phyloP scores from a whole-genome alignment of 2,797 vertebrate species.

The Aphelocoma californica region DNA sequence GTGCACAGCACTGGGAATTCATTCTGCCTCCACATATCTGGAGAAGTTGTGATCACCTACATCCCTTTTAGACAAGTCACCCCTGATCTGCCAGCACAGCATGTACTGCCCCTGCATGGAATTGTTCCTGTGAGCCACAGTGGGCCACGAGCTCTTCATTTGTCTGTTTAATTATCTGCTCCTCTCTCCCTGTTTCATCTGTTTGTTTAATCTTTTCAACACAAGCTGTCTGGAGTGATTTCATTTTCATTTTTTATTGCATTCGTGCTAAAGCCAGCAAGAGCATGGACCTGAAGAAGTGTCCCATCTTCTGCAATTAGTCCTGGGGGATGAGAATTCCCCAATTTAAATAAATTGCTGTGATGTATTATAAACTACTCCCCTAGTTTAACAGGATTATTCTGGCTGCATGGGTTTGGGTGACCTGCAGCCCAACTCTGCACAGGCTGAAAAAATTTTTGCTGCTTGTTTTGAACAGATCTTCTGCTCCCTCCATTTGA shows the following conservation, averaged over 20 bases:
- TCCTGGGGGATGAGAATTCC: not conserved
- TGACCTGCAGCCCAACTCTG: not conserved
- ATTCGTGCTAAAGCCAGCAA: not conserved
- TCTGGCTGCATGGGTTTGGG: not conserved
- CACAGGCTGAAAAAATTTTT: not conserved
- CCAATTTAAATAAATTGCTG: not conserved
- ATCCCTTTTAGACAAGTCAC: not conserved
- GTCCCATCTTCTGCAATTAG: not conserved
- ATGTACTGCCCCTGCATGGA: not conserved
- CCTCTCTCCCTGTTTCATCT: not conserved
- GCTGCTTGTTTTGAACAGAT: not conserved
- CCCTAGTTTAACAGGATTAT: not conserved
- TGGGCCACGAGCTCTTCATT: fast-evolving
- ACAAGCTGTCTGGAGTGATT: not conserved
- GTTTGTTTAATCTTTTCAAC: not conserved
- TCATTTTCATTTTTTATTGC: not conserved
- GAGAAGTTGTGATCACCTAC: not conserved
- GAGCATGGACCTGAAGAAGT: not conserved
- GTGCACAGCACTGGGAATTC: not conserved
- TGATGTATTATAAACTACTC: not conserved
- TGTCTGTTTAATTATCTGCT: not conserved
- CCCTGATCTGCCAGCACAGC: not conserved
- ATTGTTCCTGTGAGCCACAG: not conserved
- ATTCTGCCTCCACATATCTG: not conserved
- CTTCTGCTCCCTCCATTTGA: not conserved